These are phyloP conservation scores for Typhlichthys eigenmanni DNA, from an alignment of 2,797 vertebrate species.

Conservation along the genomic window DNA sequence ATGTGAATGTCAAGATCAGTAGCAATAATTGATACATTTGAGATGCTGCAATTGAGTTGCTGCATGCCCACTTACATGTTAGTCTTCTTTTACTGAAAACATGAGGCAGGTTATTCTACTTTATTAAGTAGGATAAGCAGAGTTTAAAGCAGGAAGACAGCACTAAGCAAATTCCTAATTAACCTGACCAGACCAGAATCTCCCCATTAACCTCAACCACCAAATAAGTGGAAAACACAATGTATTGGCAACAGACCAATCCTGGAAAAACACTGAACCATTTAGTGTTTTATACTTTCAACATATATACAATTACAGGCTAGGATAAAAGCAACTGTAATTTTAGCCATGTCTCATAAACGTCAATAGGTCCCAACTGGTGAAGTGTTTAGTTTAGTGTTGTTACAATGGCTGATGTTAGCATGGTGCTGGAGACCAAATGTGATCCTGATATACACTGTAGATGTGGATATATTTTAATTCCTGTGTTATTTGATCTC, in stretches of 20 bases:
- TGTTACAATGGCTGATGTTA: conserved; percentile 8
- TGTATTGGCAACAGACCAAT: conserved; percentile 10
- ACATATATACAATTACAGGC: background rate
- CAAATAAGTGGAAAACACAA: background rate
- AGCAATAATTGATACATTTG: too few species aligned
- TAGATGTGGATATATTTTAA: too few species aligned
- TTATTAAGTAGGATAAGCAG: conserved; percentile 15
- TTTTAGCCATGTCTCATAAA: conserved; percentile 7
- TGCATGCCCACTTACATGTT: too few species aligned
- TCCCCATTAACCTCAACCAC: conserved; percentile 3
- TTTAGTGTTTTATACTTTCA: background rate
- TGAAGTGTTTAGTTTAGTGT: conserved; percentile 5
- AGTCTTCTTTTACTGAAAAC: too few species aligned
- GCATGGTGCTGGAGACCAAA: background rate
- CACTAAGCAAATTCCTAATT: conserved; percentile 21
- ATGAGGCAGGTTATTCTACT: conserved; percentile 12
- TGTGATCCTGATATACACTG: too few species aligned
- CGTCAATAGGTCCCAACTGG: conserved; percentile 11
- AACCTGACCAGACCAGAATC: conserved; percentile 11
- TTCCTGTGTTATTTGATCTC: too few species aligned
- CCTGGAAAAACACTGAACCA: background rate
- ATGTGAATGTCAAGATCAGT: too few species aligned
- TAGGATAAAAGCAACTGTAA: background rate
- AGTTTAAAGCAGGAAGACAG: conserved; percentile 3
- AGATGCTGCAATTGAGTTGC: too few species aligned